phyloP scores from a whole-genome alignment of 1,140 invertebrate genomes.

The Drosophila arizonae region DNA sequence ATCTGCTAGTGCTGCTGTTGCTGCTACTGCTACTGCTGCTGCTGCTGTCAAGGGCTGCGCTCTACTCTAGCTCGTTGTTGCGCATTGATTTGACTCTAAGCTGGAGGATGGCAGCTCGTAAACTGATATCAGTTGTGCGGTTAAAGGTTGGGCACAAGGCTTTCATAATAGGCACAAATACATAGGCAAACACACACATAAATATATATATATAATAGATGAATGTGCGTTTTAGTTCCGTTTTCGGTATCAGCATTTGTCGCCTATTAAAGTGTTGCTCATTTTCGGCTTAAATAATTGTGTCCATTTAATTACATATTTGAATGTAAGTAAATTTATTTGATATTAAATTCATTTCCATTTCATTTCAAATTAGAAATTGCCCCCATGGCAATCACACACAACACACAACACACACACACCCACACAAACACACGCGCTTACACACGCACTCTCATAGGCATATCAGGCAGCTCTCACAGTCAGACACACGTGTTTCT shows the following conservation, averaged over 20 bases:
- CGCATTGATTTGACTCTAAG: conserved; percentile 1
- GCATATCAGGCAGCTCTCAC: conserved; percentile 50
- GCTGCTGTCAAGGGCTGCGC: neutral
- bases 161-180: conserved; percentile 29
- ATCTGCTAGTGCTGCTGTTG: too few relatives aligned
- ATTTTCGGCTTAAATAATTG: conserved; percentile 30
- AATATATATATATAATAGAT: too few relatives aligned
- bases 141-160: conserved; percentile 44
- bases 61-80: neutral
- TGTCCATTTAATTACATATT: conserved; percentile 38
- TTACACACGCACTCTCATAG: conserved; percentile 6
- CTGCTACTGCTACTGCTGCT: too few relatives aligned
- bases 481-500: conserved; percentile 26
- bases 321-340: conserved; percentile 55
- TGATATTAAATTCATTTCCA: conserved; percentile 69
- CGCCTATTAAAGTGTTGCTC: conserved; percentile 5
- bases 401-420: too few relatives aligned
- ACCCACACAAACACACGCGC: too few relatives aligned
- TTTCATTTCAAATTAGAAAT: conserved; percentile 66
- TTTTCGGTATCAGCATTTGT: conserved; percentile 20
- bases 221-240: conserved; percentile 21
- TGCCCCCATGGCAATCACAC: conserved; percentile 53
- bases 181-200: neutral
- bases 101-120: conserved; percentile 40
- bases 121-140: conserved; percentile 48